phyloP scores from a whole-genome alignment of 64 coral and sea anemone genomes.

The Orbicella faveolata region DNA sequence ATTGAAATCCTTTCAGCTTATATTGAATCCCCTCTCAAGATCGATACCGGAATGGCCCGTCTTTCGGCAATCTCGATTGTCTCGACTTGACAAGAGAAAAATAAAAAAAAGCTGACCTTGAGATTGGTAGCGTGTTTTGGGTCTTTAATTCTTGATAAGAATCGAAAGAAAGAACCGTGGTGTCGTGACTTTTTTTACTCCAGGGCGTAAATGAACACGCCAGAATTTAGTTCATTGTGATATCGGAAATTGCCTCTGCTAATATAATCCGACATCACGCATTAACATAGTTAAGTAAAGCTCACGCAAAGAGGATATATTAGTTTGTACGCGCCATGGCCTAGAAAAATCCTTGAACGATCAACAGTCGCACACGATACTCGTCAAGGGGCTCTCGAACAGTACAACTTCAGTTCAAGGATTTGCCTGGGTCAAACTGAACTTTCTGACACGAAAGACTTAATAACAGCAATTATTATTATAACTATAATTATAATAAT shows the following conservation, averaged over 20 bases:
- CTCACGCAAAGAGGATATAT: slow-evolving; percentile 26
- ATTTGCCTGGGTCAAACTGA: not conserved
- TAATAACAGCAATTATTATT: not conserved
- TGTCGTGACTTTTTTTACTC: not conserved
- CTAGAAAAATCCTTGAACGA: not conserved
- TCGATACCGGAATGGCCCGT: not conserved
- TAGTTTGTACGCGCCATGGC: not conserved
- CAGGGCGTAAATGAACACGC: not conserved
- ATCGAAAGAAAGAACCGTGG: not conserved
- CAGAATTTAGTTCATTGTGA: not conserved
- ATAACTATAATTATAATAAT: not conserved
- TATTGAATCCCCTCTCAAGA: not conserved
- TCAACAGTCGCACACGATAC: not conserved
- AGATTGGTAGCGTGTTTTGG: not conserved
- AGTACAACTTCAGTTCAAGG: not conserved
- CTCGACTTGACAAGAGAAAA: not conserved
- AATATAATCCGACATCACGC: slow-evolving; percentile 39
- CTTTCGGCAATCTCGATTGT: not conserved
- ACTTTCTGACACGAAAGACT: not conserved
- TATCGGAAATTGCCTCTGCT: not conserved
- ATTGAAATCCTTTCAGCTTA: slow-evolving; percentile 33
- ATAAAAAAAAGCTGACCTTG: no score
- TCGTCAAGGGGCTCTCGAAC: not conserved
- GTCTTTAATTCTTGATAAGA: not conserved
- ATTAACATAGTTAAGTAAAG: slow-evolving; percentile 10